Base-by-base conservation (phyloP, 2,797 vertebrate species). In the Gorsachius magnificus region DNA sequence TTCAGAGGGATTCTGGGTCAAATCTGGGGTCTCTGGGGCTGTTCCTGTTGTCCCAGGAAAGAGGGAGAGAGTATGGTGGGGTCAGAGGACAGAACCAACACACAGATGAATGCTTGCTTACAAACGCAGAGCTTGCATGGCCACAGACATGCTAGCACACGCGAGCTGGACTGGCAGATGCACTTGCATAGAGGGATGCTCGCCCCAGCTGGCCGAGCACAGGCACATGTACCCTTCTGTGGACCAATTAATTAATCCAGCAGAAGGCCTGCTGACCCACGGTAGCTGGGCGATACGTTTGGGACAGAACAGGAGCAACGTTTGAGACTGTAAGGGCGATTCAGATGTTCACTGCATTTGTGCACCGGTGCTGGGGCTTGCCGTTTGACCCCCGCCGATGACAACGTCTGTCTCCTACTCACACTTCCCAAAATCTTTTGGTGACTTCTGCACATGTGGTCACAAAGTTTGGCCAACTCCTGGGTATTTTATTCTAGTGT, bases 41-140 rank as follows among this genome's bases (percentile, higher is more conserved):
- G 36, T 51, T 70, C 6, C 43, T 54, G 25, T 33, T 68, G 29
- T 33, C 25, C 33, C 77, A 64, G 50, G 24, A 60, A 64, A 58
- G 10, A 54, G 33, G 19, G 24, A 53, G 65, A 68, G 26, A 60
- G 29, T 11, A 50, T 25, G 46, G 33, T 69, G 63, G 22, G 18
- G 25, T 20, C 53, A 54, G 51, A 70, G 63, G n/a, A 35, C 57
- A 79, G 33, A 33, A 89, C 38, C 33, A 24, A 43, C 14, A 43
- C 43, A 26, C 24, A 50, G 60, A 68, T 9, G n/a, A 54, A n/a
- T 29, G 25, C 29, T 43, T 16, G 9, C 29, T 86, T 36, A 54
- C 33, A 70, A 22, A 56, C 0, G 1, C 18, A 38, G 45, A 19
- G 5, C 31, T 12, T 43, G 29, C 2, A 1, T 25, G 28, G 58